These are phyloP conservation scores for Mactromeris polynyma DNA, from an alignment of 2,888 invertebrate species.

Conservation along the genomic window DNA sequence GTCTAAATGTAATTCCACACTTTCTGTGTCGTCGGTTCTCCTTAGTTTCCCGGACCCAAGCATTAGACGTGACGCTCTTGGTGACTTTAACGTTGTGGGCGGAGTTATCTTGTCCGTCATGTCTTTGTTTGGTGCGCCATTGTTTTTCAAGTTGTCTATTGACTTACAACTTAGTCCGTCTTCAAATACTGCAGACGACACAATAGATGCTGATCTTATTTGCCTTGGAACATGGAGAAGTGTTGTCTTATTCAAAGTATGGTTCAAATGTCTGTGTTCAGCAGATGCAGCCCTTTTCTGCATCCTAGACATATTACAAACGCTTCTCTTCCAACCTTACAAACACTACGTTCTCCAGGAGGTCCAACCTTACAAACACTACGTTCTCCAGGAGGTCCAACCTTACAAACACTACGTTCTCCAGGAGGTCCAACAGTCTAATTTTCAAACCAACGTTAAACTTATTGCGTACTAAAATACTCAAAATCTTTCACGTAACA, in stretches of 20 bases:
- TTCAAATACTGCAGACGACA: neutral
- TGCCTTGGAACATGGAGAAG: neutral
- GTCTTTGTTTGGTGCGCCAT: neutral
- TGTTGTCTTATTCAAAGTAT: neutral
- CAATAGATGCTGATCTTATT: neutral
- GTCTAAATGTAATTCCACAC: slow-evolving; percentile 54
- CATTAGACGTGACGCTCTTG: slow-evolving; percentile 46
- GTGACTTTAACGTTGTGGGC: neutral
- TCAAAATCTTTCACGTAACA: no score
- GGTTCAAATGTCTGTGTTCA: neutral
- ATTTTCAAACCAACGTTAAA: neutral
- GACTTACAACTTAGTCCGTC: neutral
- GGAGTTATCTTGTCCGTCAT: neutral
- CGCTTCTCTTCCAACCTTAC: neutral
- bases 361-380: neutral
- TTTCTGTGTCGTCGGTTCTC: slow-evolving; percentile 23
- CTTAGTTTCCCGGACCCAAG: slow-evolving; percentile 47
- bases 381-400: neutral
- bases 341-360: neutral
- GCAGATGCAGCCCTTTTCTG: neutral
- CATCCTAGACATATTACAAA: neutral
- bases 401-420: neutral
- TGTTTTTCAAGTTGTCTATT: neutral
- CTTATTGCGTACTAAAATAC: neutral
- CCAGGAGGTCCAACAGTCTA: neutral